A percentile compares a stretch with the other conserved stretches of the same genome.
Conservation (phyloP, 2,797 vertebrate genomes). For the Coranthus polyacanthus region DNA sequence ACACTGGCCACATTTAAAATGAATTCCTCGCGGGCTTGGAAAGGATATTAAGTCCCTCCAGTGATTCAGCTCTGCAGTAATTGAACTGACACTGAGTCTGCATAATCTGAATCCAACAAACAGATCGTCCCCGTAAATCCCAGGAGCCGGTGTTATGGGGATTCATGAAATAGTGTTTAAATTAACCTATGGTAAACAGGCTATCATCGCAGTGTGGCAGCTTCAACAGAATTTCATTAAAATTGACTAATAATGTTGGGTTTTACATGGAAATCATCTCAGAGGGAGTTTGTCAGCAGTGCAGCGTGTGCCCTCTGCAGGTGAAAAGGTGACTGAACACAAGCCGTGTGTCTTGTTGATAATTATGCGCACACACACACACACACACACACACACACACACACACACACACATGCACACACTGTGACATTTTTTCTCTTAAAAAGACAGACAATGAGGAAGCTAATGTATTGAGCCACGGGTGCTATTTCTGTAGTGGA, state of each 20-base stretch:
- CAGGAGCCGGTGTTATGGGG: neutral
- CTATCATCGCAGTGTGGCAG: neutral
- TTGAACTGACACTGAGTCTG: slow-evolving; percentile 6
- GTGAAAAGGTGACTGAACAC: slow-evolving; percentile 28
- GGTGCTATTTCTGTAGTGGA: slow-evolving; percentile 38
- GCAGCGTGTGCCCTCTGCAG: slow-evolving; percentile 43
- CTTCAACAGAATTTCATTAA: slow-evolving; percentile 6
- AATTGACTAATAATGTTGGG: slow-evolving; percentile 9
- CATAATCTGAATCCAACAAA: slow-evolving; percentile 20
- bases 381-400: too few species aligned
- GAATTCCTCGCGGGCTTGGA: slow-evolving; percentile 1
- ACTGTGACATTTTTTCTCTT: neutral
- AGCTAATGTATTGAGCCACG: neutral
- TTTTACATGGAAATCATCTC: slow-evolving; percentile 11
- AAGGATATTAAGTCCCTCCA: slow-evolving; percentile 5
- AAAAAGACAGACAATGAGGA: neutral
- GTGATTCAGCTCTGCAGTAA: slow-evolving; percentile 16
- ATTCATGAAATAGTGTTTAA: neutral
- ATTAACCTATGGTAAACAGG: neutral
- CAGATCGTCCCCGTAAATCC: neutral
- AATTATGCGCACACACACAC: neutral
- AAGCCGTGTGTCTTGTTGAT: slow-evolving; percentile 24
- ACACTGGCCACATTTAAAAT: neutral
- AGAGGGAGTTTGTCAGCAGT: slow-evolving; percentile 1
- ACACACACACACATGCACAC: neutral